Evolutionary conservation across 2,888 invertebrate genomes (phyloP), one percentile per base, ranked within the genome.

Genomic region (Phengaris alcon): DNA sequence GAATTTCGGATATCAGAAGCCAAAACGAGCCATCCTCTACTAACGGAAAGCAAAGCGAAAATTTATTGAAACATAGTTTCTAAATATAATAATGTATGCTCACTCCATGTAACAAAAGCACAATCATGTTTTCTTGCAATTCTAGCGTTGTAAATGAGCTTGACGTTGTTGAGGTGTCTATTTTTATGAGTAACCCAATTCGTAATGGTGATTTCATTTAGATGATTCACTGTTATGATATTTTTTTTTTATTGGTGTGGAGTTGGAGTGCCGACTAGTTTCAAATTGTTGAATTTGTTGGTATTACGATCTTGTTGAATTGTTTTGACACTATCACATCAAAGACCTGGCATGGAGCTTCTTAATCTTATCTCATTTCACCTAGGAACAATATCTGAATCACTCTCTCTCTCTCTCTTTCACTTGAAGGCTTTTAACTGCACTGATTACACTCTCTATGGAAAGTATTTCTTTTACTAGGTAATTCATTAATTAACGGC

Each of bases 111-210:
- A 72, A 72, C 22, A 54, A 78, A 72, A 74, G 77, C 80, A 78
- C 75, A 73, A 64, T 78, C 79, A 75, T 77, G 74, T 70, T 72
- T 57, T 72, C 54, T 72, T 72, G 77, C 79, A 79, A 76, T 77
- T 77, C 57, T 70, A 59, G 68, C 75, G 52, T 57, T 55, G 59
- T 70, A 73, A 52, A 74, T 75, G 75, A 74, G 69, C 57, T 48
- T 74, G 12, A n/a, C 51, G 12, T 75, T 68, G 12, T 54, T 57
- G 64, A 64, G 64, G 64, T 64, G 22, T 51, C 6, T 48, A 69
- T 48, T 48, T 35, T 70, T 70, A 70, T 70, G 15, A 70, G 48
- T 48, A 70, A 70, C 46, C 51, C 15, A 70, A 51, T 70, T 70
- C 51, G 15, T 64, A 12, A 46, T 48, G 44, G 70, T 75, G 74